These are phyloP conservation scores for Chlorodrepanis virens DNA, from an alignment of 2,113 vertebrate genomes.

Conservation along the genomic window DNA sequence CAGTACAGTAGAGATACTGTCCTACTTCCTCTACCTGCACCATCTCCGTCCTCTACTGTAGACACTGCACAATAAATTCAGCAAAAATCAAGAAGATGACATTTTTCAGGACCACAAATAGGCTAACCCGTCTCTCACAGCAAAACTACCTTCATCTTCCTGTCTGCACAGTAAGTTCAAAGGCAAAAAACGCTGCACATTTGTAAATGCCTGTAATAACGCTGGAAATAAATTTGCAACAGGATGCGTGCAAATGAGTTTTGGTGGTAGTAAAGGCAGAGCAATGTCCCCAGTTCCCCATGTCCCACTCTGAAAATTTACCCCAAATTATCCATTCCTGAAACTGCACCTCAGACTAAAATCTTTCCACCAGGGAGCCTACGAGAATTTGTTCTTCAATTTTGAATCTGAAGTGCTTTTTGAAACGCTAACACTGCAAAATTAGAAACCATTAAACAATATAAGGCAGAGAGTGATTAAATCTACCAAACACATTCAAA, in stretches of 20 bases:
- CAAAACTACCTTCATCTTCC: constrained; percentile 41
- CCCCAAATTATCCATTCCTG: constrained; percentile 68
- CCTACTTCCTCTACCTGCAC: constrained; percentile 66
- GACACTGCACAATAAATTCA: constrained; percentile 10
- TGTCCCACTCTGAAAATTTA: constrained; percentile 66
- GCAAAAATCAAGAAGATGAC: constrained; percentile 24
- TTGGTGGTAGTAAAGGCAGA: constrained; percentile 32
- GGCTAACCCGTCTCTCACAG: constrained; percentile 1
- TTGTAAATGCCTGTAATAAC: constrained; percentile 44
- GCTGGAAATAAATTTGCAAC: constrained; percentile 41
- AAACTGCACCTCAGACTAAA: constrained; percentile 76
- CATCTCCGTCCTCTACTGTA: background rate
- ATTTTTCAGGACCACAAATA: constrained; percentile 55
- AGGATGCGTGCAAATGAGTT: constrained; percentile 61
- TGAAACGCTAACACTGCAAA: constrained; percentile 75
- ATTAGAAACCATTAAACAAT: constrained; percentile 81
- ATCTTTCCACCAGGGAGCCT: constrained; percentile 66
- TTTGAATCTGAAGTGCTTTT: constrained; percentile 73
- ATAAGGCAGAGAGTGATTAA: constrained; percentile 77
- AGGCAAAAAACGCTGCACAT: background rate
- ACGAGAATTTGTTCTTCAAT: constrained; percentile 70
- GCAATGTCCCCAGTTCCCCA: constrained; percentile 60
- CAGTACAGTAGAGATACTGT: constrained; percentile 51
- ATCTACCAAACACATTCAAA: constrained; percentile 75
- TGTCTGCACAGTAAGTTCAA: constrained; percentile 26